Base-by-base conservation (phyloP, 92 coral and sea anemone genomes). In the Porites lobata region DNA sequence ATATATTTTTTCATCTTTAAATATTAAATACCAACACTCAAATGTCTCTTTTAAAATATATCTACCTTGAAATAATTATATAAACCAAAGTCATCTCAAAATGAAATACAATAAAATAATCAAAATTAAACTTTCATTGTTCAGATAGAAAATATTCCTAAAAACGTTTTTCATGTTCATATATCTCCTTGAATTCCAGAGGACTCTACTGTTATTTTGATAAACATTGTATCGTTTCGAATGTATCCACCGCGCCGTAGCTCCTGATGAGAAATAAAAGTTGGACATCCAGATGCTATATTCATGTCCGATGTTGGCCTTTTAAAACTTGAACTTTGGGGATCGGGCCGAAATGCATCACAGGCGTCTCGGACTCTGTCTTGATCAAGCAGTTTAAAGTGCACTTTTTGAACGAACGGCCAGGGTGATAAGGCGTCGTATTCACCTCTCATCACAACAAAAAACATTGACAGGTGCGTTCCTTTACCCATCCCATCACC, bases 381-480 rank as follows among this genome's bases (percentile, higher is more conserved):
- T 20, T 96, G 99, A 72, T 96, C 98, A 11, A 94, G 56, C 80
- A 96, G 82, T 80, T 86, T 87, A 81, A 94, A 92, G 13, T 93
- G 80, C 18, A 96, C 95, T 81, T 96, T 92, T 79, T 96, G 98
- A 19, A 86, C 81, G 77, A 96, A 96, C 19, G 98, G 98, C 98
- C 98, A 96, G 1, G 96, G 97, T 56, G 92, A 63, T 14, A 92
- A 69, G n/a, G 92, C 96, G 77, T 96, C 98, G 78, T 90, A 94
- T 68, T 86, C 98, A 12, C 98, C 97, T 67, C 94, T 89, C 99
- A 96, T 96, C 21, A 96, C 83, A 58, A 91, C 98, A 65, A 94
- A 92, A 82, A 94, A 94, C 61, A 96, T 71, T 17, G 99, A 96
- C 8, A 96, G 70, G 72, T 94, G 94, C 1, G 89, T 86, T 4